Conservation (phyloP, 2,113 vertebrate genomes). For the Excalfactoria chinensis region DNA sequence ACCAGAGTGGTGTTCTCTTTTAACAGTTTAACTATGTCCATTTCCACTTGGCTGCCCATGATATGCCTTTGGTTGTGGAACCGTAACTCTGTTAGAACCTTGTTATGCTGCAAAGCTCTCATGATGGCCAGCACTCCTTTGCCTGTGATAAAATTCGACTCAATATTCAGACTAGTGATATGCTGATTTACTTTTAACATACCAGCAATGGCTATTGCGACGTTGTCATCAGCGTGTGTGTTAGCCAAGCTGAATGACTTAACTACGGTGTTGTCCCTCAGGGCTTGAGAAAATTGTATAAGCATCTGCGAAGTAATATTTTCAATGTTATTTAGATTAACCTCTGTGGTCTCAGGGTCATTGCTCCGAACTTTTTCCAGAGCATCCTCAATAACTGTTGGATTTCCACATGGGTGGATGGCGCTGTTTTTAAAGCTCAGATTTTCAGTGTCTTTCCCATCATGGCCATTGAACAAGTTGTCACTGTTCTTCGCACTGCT, state of each 20-base stretch:
- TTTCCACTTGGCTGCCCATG: conserved; percentile 95
- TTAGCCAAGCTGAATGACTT: conserved; percentile 91
- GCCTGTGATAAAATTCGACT: conserved; percentile 95
- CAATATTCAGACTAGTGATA: conserved; percentile 90
- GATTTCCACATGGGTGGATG: conserved; percentile 85
- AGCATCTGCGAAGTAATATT: conserved; percentile 91
- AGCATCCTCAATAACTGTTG: conserved; percentile 91
- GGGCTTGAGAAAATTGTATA: conserved; percentile 88
- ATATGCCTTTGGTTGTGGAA: conserved; percentile 99
- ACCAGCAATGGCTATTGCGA: conserved; percentile 88
- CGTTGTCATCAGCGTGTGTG: conserved; percentile 89
- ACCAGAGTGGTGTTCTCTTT: conserved; percentile 91
- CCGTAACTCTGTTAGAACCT: conserved; percentile 90
- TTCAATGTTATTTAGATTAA: conserved; percentile 97
- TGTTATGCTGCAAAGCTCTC: conserved; percentile 87
- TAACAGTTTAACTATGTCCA: conserved; percentile 95
- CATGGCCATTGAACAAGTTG: conserved; percentile 73
- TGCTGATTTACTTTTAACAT: conserved; percentile 88
- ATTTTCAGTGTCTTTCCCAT: conserved; percentile 73
- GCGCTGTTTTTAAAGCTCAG: conserved; percentile 45
- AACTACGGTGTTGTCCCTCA: conserved; percentile 88
- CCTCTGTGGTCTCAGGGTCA: conserved; percentile 87
- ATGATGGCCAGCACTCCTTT: conserved; percentile 93
- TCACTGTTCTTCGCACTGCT: conserved; percentile 55
- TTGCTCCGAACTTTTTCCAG: conserved; percentile 86